Evolutionary conservation across 2,888 invertebrate genomes (phyloP), one percentile per base, ranked within the genome.

Genomic region (Drosophila crucigera): DNA sequence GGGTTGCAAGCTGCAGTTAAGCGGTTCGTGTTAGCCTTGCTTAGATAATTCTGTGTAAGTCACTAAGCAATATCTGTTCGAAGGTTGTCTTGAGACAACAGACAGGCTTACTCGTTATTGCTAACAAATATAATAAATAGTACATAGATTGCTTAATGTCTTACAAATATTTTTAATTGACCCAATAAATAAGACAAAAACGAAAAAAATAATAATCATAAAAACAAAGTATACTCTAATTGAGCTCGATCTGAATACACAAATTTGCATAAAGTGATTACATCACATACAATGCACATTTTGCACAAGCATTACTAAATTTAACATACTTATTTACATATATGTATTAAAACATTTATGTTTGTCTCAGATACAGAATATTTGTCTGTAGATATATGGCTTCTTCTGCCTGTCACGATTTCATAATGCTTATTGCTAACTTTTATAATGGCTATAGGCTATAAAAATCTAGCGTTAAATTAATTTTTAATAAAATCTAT

Each of bases 21-120:
- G 37, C 73, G 59, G 59, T 73, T 63, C 74, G 60, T 68, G 59
- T 30, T 68, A 74, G 61, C 67, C 53, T 64, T 61, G 53, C 58
- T 61, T 52, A 47, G 60, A 56, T 73, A 58, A 43, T 61, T 73
- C 37, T 43, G 66, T 66, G 39, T 54, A 47, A 58, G 49, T 62
- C 62, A 47, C 39, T 33, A 31, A 66, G 52, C 49, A 49, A 41
- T 70, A 67, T 60, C 47, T 67, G 47, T 31, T 56, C 28, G 71
- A 68, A 71, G 71, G 71, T 68, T 61, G 61, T 16, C 43, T 50
- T 56, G 30, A 56, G 22, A 37, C 41, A 55, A 30, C 54, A 33
- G 19, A 49, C 39, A 28, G n/a, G 16, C 39, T 56, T 56, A 56
- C 22, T 30, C 49, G 19, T 14, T n/a, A 22, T 63, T 63, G 58